Conservation (phyloP, 2,888 invertebrate species). For the Xylota sylvarum region DNA sequence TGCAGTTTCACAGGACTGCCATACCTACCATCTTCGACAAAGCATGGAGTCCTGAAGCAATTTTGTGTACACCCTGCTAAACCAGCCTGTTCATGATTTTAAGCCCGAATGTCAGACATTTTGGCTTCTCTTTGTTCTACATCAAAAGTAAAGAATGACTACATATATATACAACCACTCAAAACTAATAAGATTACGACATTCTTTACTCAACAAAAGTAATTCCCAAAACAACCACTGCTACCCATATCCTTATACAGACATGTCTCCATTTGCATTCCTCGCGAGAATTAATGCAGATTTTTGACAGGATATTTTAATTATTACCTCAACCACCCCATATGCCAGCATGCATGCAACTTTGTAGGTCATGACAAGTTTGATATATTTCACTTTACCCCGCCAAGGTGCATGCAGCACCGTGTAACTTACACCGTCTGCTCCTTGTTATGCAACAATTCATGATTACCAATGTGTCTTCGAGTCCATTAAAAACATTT, state of each 20-base stretch:
- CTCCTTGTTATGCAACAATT: constrained; percentile 67
- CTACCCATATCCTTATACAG: not conserved
- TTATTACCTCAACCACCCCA: constrained; percentile 39
- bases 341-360: constrained; percentile 42
- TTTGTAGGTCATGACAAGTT: constrained; percentile 69
- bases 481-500: constrained; percentile 57
- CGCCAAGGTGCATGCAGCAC: constrained; percentile 52
- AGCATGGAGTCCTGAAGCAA: no score
- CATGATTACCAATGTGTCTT: constrained; percentile 64
- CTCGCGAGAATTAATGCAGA: constrained; percentile 33
- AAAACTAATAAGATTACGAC: constrained; percentile 13
- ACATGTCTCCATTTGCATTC: constrained; percentile 21
- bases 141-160: no score
- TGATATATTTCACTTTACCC: constrained; percentile 58
- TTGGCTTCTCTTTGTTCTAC: no score
- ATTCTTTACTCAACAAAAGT: constrained; percentile 13
- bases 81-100: no score
- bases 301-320: constrained; percentile 71
- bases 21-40: no score
- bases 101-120: no score
- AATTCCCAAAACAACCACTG: not conserved
- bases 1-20: no score
- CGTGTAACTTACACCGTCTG: constrained; percentile 52
- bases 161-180: no score
- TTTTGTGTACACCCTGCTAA: no score